A percentile compares a stretch with the other conserved stretches of the same genome.
These are phyloP conservation scores for Andrena bucephala DNA, from an alignment of 2,888 invertebrate genomes.

Conservation along the genomic window DNA sequence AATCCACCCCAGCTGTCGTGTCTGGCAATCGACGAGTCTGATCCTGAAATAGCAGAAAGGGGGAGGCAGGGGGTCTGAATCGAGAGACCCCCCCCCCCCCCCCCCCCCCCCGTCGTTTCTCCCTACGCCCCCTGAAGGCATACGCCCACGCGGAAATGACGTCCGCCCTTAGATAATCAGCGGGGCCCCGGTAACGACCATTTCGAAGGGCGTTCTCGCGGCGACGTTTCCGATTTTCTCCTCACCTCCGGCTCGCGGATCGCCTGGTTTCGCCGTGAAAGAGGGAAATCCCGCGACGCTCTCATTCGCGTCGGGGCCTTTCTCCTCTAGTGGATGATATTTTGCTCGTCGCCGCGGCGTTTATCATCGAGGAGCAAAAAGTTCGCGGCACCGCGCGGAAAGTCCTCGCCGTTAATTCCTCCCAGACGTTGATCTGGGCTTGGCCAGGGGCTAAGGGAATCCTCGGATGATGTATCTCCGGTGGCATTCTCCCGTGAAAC, in stretches of 20 bases:
- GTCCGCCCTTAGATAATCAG: constrained; percentile 77
- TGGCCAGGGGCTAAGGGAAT: constrained; percentile 6
- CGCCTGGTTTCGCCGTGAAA: neutral
- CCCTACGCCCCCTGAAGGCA: constrained; percentile 64
- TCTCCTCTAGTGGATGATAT: constrained; percentile 2
- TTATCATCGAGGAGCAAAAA: neutral
- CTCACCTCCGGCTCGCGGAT: constrained; percentile 38
- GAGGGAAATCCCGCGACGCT: constrained; percentile 1
- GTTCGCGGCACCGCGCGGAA: neutral
- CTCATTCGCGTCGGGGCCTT: constrained; percentile 7
- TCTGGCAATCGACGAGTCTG: constrained; percentile 66
- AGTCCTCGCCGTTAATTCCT: constrained; percentile 44
- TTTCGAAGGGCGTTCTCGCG: constrained; percentile 64
- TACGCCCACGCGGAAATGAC: constrained; percentile 84
- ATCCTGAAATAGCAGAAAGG: constrained; percentile 56
- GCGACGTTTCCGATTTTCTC: constrained; percentile 67
- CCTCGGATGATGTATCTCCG: constrained; percentile 22
- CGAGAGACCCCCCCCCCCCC: constrained; percentile 54
- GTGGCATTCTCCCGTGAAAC: neutral
- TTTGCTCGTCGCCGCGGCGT: neutral
- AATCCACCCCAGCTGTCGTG: constrained; percentile 72
- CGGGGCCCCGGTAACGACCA: constrained; percentile 68
- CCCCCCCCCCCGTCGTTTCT: constrained; percentile 67
- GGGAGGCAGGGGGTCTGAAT: constrained; percentile 46
- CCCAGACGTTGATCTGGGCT: constrained; percentile 4